phyloP scores from a whole-genome alignment of 2,113 vertebrate species.

The Thermophis baileyi region DNA sequence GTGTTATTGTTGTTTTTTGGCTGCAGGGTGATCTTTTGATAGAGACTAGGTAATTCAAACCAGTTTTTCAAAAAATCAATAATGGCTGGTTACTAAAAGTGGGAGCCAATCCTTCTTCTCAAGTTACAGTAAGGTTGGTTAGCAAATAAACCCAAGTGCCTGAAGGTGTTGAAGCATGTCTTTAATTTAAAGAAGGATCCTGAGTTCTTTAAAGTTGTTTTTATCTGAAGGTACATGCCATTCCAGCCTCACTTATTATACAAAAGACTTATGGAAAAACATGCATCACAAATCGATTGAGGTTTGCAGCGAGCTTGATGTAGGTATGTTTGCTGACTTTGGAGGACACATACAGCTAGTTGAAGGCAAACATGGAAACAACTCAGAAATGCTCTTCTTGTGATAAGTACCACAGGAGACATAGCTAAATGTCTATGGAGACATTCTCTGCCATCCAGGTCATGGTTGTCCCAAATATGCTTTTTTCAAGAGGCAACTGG shows the following conservation, averaged over 20 bases:
- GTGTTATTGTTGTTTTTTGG: not conserved
- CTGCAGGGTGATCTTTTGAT: not conserved
- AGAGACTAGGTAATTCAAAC: not conserved
- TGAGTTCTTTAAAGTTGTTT: not conserved
- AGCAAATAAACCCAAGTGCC: not conserved
- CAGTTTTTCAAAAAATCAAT: not conserved
- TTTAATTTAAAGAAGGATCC: not conserved
- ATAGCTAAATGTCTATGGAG: no score
- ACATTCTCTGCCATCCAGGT: no score
- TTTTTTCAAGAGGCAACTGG: no score
- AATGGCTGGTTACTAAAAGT: not conserved
- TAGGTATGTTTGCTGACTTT: not conserved
- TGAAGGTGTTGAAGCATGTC: not conserved
- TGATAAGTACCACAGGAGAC: not conserved
- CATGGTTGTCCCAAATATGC: no score
- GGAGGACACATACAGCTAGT: not conserved
- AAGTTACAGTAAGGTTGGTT: not conserved
- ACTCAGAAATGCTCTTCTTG: not conserved
- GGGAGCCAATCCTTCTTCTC: not conserved
- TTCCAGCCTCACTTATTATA: not conserved
- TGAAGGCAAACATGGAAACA: not conserved
- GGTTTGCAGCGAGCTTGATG: not conserved
- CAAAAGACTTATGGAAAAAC: not conserved
- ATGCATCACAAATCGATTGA: not conserved
- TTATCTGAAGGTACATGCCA: not conserved